A percentile compares a stretch with the other conserved stretches of the same genome.
Evolutionary conservation across 2,797 vertebrate genomes (phyloP).

Genomic region (Myotis myotis): DNA sequence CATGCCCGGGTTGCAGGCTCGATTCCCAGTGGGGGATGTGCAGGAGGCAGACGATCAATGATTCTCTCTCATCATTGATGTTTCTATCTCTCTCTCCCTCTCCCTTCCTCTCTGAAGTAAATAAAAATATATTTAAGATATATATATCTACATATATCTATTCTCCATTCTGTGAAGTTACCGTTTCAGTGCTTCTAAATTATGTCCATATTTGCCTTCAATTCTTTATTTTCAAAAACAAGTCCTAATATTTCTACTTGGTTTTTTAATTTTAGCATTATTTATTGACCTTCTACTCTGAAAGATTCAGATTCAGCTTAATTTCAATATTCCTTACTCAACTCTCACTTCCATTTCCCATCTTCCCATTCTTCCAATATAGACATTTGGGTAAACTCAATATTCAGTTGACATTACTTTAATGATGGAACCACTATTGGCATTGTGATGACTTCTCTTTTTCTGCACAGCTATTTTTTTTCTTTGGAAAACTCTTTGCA

Average conservation of each 20-base stretch:
- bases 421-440: background rate
- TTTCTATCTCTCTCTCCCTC: too few relatives aligned
- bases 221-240: slow-evolving; percentile 6
- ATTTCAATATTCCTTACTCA: background rate
- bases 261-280: background rate
- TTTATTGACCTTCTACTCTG: background rate
- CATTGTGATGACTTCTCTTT: background rate
- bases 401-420: background rate
- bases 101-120: too few relatives aligned
- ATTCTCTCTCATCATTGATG: too few relatives aligned
- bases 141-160: background rate
- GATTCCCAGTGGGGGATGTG: too few relatives aligned
- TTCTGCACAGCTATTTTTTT: background rate
- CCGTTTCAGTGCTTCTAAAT: background rate
- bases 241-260: background rate
- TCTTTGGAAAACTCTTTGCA: background rate
- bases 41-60: too few relatives aligned
- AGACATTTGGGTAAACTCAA: background rate
- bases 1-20: too few relatives aligned
- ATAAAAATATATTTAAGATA: too few relatives aligned
- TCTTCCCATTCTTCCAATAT: background rate
- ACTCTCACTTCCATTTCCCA: background rate
- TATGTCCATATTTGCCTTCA: background rate
- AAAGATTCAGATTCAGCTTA: background rate
- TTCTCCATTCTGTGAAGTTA: background rate